phyloP scores from a whole-genome alignment of 2,113 vertebrate species.

The Pseudois nayaur region DNA sequence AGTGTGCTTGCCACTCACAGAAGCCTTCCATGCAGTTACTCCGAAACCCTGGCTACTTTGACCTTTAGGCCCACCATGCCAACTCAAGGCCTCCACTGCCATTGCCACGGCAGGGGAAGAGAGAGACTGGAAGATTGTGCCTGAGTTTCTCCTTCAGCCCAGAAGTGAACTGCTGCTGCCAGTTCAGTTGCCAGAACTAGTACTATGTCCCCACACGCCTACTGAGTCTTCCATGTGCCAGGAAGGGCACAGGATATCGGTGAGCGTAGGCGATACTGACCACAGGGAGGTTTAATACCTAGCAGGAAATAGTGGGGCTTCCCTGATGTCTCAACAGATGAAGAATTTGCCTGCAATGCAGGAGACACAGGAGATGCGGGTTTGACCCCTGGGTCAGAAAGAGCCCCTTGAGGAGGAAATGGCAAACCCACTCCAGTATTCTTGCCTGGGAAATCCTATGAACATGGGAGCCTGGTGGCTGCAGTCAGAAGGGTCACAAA shows the following conservation, averaged over 20 bases:
- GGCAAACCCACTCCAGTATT: not conserved
- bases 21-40: not conserved
- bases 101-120: not conserved
- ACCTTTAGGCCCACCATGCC: not conserved
- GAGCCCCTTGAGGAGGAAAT: not conserved
- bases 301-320: not conserved
- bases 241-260: not conserved
- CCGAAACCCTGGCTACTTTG: not conserved
- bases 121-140: not conserved
- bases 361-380: not conserved
- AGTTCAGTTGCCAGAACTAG: not conserved
- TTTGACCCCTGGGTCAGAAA: not conserved
- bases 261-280: rapidly evolving
- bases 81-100: not conserved
- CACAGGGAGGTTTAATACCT: not conserved
- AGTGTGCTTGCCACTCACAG: not conserved
- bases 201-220: rapidly evolving
- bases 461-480: not conserved
- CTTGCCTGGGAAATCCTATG: not conserved
- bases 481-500: not conserved
- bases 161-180: not conserved
- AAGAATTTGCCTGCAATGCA: not conserved
- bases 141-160: not conserved
- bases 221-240: not conserved
- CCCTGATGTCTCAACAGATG: not conserved